A percentile compares a stretch with the other conserved stretches of the same genome.
phyloP scores from a whole-genome alignment of 2,797 vertebrate genomes.

The Netta rufina region DNA sequence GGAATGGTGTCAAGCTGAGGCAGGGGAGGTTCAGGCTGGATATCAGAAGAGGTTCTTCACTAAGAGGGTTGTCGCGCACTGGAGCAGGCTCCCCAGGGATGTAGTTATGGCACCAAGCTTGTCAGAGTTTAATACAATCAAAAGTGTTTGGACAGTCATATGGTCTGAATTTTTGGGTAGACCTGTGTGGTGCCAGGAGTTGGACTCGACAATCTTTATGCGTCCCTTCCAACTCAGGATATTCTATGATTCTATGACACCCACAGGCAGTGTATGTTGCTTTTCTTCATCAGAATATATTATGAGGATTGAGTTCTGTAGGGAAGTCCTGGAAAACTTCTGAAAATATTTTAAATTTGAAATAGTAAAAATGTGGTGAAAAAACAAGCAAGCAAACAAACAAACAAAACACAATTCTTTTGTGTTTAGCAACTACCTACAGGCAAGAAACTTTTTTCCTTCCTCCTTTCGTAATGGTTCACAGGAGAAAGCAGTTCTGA shows the following conservation, averaged over 20 bases:
- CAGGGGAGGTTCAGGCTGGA: no score
- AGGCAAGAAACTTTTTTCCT: neutral
- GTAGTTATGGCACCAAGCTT: no score
- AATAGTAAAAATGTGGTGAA: neutral
- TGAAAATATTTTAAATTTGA: neutral
- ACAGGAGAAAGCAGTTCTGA: neutral
- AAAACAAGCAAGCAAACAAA: neutral
- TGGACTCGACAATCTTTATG: no score
- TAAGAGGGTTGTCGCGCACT: no score
- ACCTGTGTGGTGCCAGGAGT: no score
- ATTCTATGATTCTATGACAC: neutral
- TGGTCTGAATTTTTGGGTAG: no score
- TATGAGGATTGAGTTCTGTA: neutral
- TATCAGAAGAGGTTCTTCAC: no score
- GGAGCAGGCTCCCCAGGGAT: no score
- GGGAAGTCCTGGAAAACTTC: neutral
- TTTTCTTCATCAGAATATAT: conserved; percentile 2
- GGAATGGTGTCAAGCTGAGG: no score
- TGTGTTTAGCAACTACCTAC: neutral
- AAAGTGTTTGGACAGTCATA: no score
- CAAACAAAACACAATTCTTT: neutral
- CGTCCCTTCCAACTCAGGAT: no score
- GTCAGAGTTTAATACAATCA: no score
- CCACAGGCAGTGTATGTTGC: neutral
- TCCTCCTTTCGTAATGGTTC: neutral